Evolutionary conservation across 2,797 vertebrate genomes (phyloP), one percentile per base, ranked within the genome.

Genomic region (Sebastes iracundus): DNA sequence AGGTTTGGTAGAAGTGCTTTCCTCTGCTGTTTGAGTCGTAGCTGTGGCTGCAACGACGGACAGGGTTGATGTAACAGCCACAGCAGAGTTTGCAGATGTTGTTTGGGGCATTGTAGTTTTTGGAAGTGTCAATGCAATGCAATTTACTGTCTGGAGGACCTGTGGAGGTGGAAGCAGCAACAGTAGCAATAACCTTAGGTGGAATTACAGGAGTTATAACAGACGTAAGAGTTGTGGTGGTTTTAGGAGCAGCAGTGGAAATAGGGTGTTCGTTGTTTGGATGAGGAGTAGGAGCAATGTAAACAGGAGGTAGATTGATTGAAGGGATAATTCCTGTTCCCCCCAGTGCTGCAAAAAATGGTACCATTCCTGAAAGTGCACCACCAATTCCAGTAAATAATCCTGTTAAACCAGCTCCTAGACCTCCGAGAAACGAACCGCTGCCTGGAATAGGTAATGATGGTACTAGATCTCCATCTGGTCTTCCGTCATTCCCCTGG

Each of bases 331-430:
- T n/a, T 30, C 2, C 9, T 8, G 28, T 10, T 60, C 16, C 14
- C 27, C 7, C 58, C 14, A 30, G 27, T 18, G 25, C 6, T 28
- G 13, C 6, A 25, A 59, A 64, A 10, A 25, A 2, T 23, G 14
- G 0, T 20, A 1, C 0, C 25, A 32, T 0, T 33, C 28, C 67
- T 55, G 3, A 3, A 6, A 55, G 3, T 0, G 3, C 13, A 53
- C 12, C 1, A 1, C 4, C 22, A 20, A 35, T 7, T 56, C 2
- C 5, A 0, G 8, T 7, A 10, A 55, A 23, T 22, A 55, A 16
- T 55, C n/a, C 67, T 7, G 7, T 4, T 12, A 38, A 38, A 38
- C 10, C 25, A 28, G 2, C 11, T 53, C 11, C 65, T 4, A 55
- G 13, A 22, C 11, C 11, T 1, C 27, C 65, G 2, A 22, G n/a